These are phyloP conservation scores for Teleopsis dalmanni DNA, from an alignment of 1,140 invertebrate species.

Conservation along the genomic window DNA sequence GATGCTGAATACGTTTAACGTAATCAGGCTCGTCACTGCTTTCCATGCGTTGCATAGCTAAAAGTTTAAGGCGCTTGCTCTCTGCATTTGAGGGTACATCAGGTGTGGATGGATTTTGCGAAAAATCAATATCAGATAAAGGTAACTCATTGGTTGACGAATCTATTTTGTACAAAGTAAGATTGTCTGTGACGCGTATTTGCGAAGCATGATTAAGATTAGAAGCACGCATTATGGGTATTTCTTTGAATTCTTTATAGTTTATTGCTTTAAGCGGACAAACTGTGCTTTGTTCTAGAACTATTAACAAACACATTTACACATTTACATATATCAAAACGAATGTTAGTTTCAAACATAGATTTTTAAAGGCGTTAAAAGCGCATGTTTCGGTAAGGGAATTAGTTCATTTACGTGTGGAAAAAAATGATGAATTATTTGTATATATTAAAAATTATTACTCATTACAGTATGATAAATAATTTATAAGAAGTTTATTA, in stretches of 20 bases:
- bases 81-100: slow-evolving; percentile 11
- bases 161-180: slow-evolving; percentile 39
- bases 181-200: slow-evolving; percentile 33
- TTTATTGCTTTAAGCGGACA: too few relatives aligned
- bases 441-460: slow-evolving; percentile 5
- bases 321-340: too few relatives aligned
- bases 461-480: not conserved
- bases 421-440: slow-evolving; percentile 7
- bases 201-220: slow-evolving; percentile 19
- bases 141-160: slow-evolving; percentile 55
- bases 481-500: slow-evolving; percentile 1
- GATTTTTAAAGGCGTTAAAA: too few relatives aligned
- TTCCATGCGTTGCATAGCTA: slow-evolving; percentile 34
- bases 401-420: too few relatives aligned
- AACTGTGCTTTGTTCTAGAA: too few relatives aligned
- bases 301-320: too few relatives aligned
- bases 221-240: slow-evolving; percentile 18
- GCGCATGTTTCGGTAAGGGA: too few relatives aligned
- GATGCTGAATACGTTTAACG: slow-evolving; percentile 12
- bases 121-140: slow-evolving; percentile 49
- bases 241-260: slow-evolving; percentile 22
- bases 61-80: slow-evolving; percentile 29
- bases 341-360: too few relatives aligned
- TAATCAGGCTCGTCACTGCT: slow-evolving; percentile 29
- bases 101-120: slow-evolving; percentile 29